Percentiles rank a stretch among this genome's conserved stretches.
Evolutionary conservation across 2,113 vertebrate genomes (phyloP).

Genomic region (Amazona guildingii): DNA sequence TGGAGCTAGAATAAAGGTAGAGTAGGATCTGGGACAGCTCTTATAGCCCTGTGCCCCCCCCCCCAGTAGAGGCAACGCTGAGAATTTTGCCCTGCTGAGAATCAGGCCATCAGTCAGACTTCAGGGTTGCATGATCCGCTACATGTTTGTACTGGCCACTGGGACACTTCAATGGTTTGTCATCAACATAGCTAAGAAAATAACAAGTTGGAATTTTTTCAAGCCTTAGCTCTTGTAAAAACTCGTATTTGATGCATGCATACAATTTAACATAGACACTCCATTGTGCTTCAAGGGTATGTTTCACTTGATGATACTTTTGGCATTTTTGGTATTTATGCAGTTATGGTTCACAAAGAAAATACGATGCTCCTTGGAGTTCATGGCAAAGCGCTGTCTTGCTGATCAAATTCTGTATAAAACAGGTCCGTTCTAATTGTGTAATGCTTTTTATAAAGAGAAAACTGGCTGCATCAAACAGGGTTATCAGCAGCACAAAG

Average conservation of each 20-base stretch:
- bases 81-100: neutral
- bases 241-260: neutral
- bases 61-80: neutral
- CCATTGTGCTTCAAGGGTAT: neutral
- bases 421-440: neutral
- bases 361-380: neutral
- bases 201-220: neutral
- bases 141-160: neutral
- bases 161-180: neutral
- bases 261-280: neutral
- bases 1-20: fast-evolving
- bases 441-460: neutral
- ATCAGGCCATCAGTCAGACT: neutral
- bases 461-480: neutral
- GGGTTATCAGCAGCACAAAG: neutral
- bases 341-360: neutral
- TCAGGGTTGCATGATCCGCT: neutral
- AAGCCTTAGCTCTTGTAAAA: neutral
- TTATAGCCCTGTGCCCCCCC: neutral
- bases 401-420: neutral
- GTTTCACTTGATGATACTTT: neutral
- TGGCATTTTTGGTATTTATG: neutral
- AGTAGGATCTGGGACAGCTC: neutral
- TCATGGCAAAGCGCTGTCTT: neutral
- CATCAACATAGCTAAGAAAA: neutral